Evolutionary conservation across 2,888 invertebrate species (phyloP).

Genomic region (Ornithoptera priamus): DNA sequence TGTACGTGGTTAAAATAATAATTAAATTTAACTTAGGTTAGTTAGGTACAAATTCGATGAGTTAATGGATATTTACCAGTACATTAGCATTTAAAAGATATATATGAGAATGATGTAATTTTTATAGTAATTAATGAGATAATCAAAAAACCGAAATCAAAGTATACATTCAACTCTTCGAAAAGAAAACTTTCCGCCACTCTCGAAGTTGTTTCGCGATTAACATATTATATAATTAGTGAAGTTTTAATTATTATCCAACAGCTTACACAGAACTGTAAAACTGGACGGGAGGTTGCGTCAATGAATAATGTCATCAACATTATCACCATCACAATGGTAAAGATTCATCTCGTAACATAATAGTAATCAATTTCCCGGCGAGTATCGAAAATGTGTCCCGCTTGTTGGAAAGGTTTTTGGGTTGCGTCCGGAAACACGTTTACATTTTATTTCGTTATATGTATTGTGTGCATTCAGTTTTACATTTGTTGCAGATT

Average conservation of each 20-base stretch:
- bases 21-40: too few species aligned
- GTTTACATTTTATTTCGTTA: too few species aligned
- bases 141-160: not conserved
- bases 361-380: conserved; percentile 5
- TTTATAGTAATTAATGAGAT: not conserved
- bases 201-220: not conserved
- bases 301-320: conserved; percentile 4
- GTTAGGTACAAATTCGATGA: too few species aligned
- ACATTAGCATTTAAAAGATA: too few species aligned
- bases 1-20: too few species aligned
- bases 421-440: too few species aligned
- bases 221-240: conserved; percentile 1
- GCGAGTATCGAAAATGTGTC: conserved; percentile 1
- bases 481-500: too few species aligned
- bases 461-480: too few species aligned
- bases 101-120: not conserved
- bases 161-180: not conserved
- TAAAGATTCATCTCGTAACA: conserved; percentile 6
- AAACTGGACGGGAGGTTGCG: not conserved
- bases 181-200: not conserved
- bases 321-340: not conserved
- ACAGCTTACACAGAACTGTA: not conserved
- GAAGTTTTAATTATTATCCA: not conserved
- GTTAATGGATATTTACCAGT: too few species aligned
- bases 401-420: too few species aligned